Base-by-base conservation (phyloP, 1,140 invertebrate species). In the Solenopsis invicta region DNA sequence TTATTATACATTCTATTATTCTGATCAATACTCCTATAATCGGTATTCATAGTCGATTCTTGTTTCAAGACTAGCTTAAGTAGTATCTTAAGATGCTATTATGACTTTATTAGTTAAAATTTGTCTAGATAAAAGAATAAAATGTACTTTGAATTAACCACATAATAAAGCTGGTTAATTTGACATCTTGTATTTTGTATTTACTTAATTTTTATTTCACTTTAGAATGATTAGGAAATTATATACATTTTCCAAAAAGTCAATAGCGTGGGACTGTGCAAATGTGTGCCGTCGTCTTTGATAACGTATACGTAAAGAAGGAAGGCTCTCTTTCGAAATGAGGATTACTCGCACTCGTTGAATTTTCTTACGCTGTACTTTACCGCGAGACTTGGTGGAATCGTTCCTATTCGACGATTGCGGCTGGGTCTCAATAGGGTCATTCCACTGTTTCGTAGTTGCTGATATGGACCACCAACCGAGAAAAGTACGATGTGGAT, bases 391-490 rank as follows among this genome's bases (percentile, higher is more conserved):
- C 18, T 72, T 48, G 50, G 21, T 48, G 18, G 41, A 82, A 72
- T 10, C 37, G 48, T 37, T 41, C 24, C n/a, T 18, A 29, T 59
- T 66, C 50, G 71, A 45, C 64, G 66, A 78, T 62, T 9, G 78
- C 52, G 66, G 24, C 16, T 61, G 34, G 34, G 85, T 86, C 85
- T 86, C 77, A 86, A 64, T 54, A 66, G 77, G 66, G 56, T 82
- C 77, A 72, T 86, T 86, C 24, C 34, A 54, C 66, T 66, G 16
- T 72, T 69, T 81, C 75, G 77, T 81, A 81, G 76, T 69, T 52
- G 50, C 59, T 86, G 74, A 50, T 59, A 41, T 88, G 62, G 62
- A 72, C 87, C 85, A 72, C 74, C 13, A 56, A 78, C 64, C 45
- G 56, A 85, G 72, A 72, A 80, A 80, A 80, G 56, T 75, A 41